A percentile compares a stretch with the other conserved stretches of the same genome.
These are phyloP conservation scores for Sinosuthora webbiana DNA, from an alignment of 2,113 vertebrate genomes.

Conservation along the genomic window DNA sequence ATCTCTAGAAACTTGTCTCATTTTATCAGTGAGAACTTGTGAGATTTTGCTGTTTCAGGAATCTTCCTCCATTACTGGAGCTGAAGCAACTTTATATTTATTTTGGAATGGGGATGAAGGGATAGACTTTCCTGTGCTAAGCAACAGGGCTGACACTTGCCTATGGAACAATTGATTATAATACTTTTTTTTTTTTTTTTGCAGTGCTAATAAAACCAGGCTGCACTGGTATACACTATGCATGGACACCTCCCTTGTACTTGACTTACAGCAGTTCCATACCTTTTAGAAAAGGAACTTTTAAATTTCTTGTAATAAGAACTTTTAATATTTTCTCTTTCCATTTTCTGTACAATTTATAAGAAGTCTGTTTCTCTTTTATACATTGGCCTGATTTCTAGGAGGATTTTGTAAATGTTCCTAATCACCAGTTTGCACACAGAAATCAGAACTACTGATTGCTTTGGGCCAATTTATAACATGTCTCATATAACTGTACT, in stretches of 20 bases:
- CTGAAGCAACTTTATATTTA: background rate
- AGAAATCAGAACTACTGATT: background rate
- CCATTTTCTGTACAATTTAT: background rate
- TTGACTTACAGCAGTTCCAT: background rate
- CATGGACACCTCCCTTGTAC: background rate
- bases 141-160: background rate
- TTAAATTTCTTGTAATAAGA: background rate
- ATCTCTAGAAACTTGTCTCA: background rate
- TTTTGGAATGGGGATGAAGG: background rate
- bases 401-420: background rate
- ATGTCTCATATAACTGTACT: background rate
- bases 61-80: background rate
- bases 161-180: background rate
- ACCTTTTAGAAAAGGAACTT: background rate
- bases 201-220: background rate
- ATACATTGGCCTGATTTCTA: background rate
- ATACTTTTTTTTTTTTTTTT: background rate
- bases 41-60: background rate
- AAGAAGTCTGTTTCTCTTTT: background rate
- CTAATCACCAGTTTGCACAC: background rate
- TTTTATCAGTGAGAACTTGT: background rate
- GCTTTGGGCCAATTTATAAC: background rate
- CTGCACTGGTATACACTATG: background rate
- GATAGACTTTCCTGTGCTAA: background rate
- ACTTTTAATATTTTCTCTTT: background rate